These are phyloP conservation scores for Phalacrocorax aristotelis DNA, from an alignment of 2,113 vertebrate species.

Conservation along the genomic window DNA sequence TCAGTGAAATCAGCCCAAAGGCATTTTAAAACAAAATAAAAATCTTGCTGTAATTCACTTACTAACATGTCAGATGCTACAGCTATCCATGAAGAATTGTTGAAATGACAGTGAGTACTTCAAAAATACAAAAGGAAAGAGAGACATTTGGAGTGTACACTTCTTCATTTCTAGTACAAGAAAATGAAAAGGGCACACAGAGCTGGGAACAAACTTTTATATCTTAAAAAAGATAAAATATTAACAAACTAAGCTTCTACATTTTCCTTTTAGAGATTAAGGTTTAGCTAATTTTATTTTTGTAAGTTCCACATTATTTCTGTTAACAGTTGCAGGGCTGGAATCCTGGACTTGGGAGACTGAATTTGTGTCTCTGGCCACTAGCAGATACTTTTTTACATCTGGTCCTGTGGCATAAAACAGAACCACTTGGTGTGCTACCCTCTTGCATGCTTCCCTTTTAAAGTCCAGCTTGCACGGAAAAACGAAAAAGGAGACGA, in stretches of 20 bases:
- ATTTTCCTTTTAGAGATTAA: background rate
- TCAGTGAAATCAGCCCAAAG: background rate
- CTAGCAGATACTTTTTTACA: background rate
- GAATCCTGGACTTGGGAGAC: background rate
- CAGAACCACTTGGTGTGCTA: background rate
- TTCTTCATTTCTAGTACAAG: background rate
- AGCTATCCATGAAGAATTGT: background rate
- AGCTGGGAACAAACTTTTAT: background rate
- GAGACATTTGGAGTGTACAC: background rate
- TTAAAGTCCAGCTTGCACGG: background rate
- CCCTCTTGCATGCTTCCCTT: background rate
- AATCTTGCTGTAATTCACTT: background rate
- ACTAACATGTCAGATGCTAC: background rate
- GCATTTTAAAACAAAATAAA: background rate
- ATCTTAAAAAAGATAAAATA: background rate
- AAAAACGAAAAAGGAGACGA: background rate
- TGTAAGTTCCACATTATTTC: background rate
- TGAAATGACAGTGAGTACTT: background rate
- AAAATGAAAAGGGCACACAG: background rate
- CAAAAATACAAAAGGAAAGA: background rate
- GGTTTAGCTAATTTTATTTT: background rate
- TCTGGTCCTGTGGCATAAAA: background rate
- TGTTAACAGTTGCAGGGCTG: background rate
- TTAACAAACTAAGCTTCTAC: background rate
- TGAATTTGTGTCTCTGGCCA: background rate